These are phyloP conservation scores for Poeciliopsis gracilis DNA, from an alignment of 2,797 vertebrate genomes.

Conservation along the genomic window DNA sequence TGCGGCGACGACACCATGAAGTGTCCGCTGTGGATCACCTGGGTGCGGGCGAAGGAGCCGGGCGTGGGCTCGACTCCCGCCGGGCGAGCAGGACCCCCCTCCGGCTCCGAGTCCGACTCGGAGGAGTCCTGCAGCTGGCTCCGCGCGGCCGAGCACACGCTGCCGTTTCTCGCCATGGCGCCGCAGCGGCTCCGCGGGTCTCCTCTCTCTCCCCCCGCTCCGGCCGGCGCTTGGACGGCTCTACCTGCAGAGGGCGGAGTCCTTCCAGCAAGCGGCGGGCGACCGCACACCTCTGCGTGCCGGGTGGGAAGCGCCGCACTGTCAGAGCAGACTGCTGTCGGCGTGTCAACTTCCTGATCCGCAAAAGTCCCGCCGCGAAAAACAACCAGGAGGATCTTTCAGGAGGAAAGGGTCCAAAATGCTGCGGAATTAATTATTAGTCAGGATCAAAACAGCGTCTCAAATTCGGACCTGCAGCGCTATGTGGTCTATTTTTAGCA, in stretches of 20 bases:
- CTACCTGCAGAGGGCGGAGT: not conserved
- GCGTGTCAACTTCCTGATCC: conserved; percentile 39
- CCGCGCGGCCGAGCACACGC: conserved; percentile 40
- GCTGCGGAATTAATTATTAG: not conserved
- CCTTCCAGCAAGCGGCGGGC: not conserved
- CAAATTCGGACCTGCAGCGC: not conserved
- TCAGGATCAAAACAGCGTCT: not conserved
- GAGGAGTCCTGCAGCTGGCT: conserved; percentile 75
- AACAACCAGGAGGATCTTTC: conserved; percentile 48
- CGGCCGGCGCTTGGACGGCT: not conserved
- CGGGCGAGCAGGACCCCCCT: conserved; percentile 44
- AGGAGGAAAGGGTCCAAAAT: conserved; percentile 22
- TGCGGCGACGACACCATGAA: conserved; percentile 99
- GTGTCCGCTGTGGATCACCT: conserved; percentile 98
- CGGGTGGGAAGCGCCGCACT: not conserved
- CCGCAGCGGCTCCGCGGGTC: conserved; percentile 29
- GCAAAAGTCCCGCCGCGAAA: conserved; percentile 51
- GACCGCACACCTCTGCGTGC: conserved; percentile 24
- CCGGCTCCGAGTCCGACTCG: conserved; percentile 85
- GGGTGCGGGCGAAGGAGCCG: conserved; percentile 64
- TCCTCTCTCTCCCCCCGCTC: not conserved
- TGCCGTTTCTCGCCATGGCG: conserved; percentile 56
- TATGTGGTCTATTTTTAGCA: not conserved
- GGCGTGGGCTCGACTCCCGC: conserved; percentile 36
- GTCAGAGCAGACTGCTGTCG: conserved; percentile 29